Evolutionary conservation across 2,113 vertebrate species (phyloP).

Genomic region (Merops nubicus): DNA sequence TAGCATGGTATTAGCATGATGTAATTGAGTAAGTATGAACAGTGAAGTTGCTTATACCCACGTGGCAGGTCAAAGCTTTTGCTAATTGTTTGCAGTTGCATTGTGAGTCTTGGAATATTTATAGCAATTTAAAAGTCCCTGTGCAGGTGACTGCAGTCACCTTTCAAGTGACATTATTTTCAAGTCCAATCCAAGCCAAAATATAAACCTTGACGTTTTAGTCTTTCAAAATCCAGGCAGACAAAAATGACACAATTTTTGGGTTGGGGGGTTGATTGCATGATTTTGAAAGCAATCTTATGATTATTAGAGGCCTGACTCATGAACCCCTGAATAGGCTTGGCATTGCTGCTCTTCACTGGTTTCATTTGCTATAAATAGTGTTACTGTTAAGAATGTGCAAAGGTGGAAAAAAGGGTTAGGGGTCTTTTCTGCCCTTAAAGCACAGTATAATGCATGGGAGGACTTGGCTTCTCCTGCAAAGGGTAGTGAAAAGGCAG

Average conservation of each 20-base stretch:
- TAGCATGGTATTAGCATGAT: neutral
- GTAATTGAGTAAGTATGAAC: neutral
- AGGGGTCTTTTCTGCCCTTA: neutral
- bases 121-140: neutral
- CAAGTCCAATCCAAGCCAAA: accelerated
- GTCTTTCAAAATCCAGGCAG: neutral
- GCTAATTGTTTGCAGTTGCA: neutral
- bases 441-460: accelerated
- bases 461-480: neutral
- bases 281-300: neutral
- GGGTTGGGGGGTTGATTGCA: neutral
- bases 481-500: neutral
- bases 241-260: neutral
- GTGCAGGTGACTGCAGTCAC: neutral
- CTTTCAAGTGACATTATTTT: neutral
- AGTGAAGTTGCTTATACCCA: neutral
- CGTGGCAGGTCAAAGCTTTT: neutral
- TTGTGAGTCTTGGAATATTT: neutral
- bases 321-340: neutral
- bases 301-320: neutral
- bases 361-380: neutral
- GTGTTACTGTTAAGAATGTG: neutral
- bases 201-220: neutral
- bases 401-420: neutral
- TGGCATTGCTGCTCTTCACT: neutral